These are phyloP conservation scores for Pseudocheirus occidentalis DNA, from an alignment of 2,797 vertebrate species.

Conservation along the genomic window DNA sequence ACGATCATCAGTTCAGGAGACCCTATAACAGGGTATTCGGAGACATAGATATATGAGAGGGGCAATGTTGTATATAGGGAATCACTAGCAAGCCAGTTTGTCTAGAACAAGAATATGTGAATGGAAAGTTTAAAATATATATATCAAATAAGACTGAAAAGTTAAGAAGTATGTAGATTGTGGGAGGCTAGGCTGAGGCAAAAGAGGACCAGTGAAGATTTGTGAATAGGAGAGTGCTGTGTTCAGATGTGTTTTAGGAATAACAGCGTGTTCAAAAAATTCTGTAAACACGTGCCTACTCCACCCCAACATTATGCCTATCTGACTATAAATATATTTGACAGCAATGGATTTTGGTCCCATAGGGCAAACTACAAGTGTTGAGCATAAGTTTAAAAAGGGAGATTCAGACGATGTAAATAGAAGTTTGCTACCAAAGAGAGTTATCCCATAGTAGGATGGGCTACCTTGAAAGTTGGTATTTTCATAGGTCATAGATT, in stretches of 20 bases:
- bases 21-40: neutral
- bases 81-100: neutral
- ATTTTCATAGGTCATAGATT: too few relatives aligned
- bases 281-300: neutral
- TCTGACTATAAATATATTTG: neutral
- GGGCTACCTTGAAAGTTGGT: neutral
- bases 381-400: neutral
- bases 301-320: neutral
- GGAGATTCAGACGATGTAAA: neutral
- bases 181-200: too few relatives aligned
- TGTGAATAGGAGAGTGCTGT: too few relatives aligned
- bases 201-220: too few relatives aligned
- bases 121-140: too few relatives aligned
- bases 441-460: neutral
- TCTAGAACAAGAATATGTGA: too few relatives aligned
- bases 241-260: too few relatives aligned
- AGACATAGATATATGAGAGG: too few relatives aligned
- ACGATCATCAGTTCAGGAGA: neutral
- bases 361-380: neutral
- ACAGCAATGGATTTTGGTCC: neutral
- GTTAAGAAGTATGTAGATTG: too few relatives aligned
- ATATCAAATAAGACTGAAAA: too few relatives aligned
- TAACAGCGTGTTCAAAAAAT: neutral
- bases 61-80: too few relatives aligned
- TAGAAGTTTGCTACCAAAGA: neutral